Evolutionary conservation across 2,888 invertebrate species (phyloP).

Genomic region (Acanthosepion esculentum): DNA sequence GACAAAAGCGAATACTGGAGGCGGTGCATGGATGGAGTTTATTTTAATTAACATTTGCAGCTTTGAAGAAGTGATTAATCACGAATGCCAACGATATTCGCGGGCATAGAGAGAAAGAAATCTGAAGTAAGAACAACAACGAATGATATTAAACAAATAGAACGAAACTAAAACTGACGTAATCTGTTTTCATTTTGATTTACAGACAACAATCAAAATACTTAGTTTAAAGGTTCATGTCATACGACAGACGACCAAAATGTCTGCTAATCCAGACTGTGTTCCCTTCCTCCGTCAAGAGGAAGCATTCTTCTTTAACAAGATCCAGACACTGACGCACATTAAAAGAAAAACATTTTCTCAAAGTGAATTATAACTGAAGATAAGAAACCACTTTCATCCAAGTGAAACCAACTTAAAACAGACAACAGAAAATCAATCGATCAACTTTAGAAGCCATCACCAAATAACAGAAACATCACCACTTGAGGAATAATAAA

Average conservation of each 20-base stretch:
- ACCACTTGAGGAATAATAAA: too few relatives aligned
- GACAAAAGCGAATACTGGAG: background rate
- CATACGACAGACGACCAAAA: background rate
- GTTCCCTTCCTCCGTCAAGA: background rate
- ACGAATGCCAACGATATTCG: background rate
- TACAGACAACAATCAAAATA: too few relatives aligned
- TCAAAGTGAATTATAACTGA: background rate
- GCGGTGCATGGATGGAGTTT: background rate
- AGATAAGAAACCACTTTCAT: background rate
- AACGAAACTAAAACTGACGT: too few relatives aligned
- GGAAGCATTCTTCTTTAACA: background rate
- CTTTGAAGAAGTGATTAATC: background rate
- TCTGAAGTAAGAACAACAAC: background rate
- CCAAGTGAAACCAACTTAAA: background rate
- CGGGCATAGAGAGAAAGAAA: background rate
- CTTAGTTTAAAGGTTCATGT: background rate
- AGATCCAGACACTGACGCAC: background rate
- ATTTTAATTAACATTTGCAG: constrained; percentile 4
- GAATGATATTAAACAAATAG: too few relatives aligned
- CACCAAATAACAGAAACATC: too few relatives aligned
- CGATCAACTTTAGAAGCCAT: background rate
- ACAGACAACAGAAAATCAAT: background rate
- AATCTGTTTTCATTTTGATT: too few relatives aligned
- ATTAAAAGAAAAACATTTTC: background rate
- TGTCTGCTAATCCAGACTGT: background rate